These are phyloP conservation scores for Dolomedes plantarius DNA, from an alignment of 2,888 invertebrate genomes.

Conservation along the genomic window DNA sequence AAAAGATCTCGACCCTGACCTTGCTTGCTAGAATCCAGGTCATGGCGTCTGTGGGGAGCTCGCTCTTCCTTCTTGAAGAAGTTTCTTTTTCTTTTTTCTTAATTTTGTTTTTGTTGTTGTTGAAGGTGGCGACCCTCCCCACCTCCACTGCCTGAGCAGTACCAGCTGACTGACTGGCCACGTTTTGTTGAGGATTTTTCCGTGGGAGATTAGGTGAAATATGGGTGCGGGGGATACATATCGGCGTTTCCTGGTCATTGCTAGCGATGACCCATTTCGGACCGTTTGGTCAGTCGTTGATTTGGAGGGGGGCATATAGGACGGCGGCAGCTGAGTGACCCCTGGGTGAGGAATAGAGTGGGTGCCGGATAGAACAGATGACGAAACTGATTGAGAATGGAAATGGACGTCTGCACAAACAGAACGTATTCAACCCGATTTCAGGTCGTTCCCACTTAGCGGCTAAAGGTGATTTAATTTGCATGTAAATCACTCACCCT, in stretches of 20 bases:
- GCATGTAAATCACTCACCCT: not conserved
- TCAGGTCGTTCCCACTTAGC: not conserved
- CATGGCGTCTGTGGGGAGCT: conserved; percentile 32
- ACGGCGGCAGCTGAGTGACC: not conserved
- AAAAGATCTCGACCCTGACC: conserved; percentile 46
- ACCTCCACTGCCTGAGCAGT: conserved; percentile 12
- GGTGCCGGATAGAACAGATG: not conserved
- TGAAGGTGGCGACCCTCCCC: conserved; percentile 8
- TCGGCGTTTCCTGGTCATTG: conserved; percentile 6
- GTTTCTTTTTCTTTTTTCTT: too few species aligned
- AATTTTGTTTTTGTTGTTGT: not conserved
- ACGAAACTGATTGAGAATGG: not conserved
- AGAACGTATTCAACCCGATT: not conserved
- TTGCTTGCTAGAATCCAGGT: conserved; percentile 45
- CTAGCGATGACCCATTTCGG: conserved; percentile 8
- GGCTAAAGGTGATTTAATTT: not conserved
- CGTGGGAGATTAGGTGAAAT: conserved; percentile 11
- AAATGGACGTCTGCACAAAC: not conserved
- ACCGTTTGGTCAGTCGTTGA: conserved; percentile 12
- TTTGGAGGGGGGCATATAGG: not conserved
- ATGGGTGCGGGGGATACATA: not conserved
- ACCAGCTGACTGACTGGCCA: conserved; percentile 20
- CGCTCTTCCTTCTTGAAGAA: conserved; percentile 9
- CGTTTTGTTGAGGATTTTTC: not conserved
- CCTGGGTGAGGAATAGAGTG: not conserved